Base-by-base conservation (phyloP, 2,797 vertebrate genomes). In the Sarcoramphus papa region DNA sequence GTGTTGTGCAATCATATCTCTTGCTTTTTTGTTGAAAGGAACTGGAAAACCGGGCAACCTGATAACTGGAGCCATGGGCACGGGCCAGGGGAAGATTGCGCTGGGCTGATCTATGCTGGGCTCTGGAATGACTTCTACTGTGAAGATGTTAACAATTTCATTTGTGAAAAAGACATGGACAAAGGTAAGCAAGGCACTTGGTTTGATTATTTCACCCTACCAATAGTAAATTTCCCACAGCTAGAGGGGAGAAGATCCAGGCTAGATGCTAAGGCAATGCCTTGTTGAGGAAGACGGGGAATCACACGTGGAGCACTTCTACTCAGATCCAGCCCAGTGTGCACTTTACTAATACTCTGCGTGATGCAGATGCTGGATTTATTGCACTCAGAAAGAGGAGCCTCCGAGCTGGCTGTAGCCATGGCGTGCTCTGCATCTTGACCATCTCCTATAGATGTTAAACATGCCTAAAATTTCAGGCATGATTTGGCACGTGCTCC, bases 81-180 rank as follows among this genome's bases (percentile, higher is more conserved):
- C 0, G 98, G 98, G 81, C 95, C 90, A 12, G 99, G 99, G 90
- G 99, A 99, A 97, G 98, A 99, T 95, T 99, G 99, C 1, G 99
- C 98, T 0, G 99, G 99, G 12, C 91, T 99, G 94, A 98, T 99
- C 97, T 98, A 98, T 7, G 98, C 98, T 63, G 99, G 98, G 45
- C 91, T 99, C 48, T 99, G 99, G 99, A 99, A 99, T 51, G 99
- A 99, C 96, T 99, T 99, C 98, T 98, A 98, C 96, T 99, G 99
- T 98, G 98, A 99, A 97, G 99, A 99, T 67, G 90, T 98, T 97
- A 99, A 99, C 94, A 98, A 98, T 96, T 99, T 99, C 98, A 99
- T 99, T 97, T 99, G 99, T 65, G 98, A 99, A 98, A 99, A 98
- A 97, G 98, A 98, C 91, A 98, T 97, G 75, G 98, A 98, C 64